Evolutionary conservation across 2,113 vertebrate species (phyloP), one percentile per base, ranked within the genome.

Genomic region (Athene cunicularia): DNA sequence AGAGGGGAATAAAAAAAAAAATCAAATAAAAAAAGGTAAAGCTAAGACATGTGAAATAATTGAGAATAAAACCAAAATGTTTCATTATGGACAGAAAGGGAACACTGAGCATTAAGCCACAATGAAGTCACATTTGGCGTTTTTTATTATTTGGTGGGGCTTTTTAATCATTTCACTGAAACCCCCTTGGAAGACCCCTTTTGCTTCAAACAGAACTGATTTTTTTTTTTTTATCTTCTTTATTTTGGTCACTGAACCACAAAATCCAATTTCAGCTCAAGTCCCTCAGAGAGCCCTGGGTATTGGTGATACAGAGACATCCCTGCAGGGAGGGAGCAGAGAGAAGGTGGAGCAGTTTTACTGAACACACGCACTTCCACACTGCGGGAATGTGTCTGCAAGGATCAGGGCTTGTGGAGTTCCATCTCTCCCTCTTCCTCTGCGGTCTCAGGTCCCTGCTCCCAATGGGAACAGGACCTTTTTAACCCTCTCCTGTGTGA

Each of bases 231-330:
- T 10, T 3, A 39, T 80, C 26, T 82, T 91, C 58, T 68, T 86
- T 20, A 66, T 94, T 88, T 93, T 15, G 33, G 71, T 47, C 79
- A 94, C 49, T 80, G 91, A 91, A 95, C 58, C 89, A 91, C 76
- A 83, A 95, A 95, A 94, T 94, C 23, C 89, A 88, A 12, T 93
- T 94, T 96, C 70, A 88, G 15, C 33, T 81, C 35, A 71, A 70
- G 60, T 81, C 32, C 64, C 80, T 39, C 7, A 4, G 45, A 70
- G 19, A 72, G 58, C 68, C 53, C 49, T 63, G 73, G 45, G 43
- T 68, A 41, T 10, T 56, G 41, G n/a, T 22, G 68, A 33, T 52
- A 33, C 3, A 11, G 80, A 83, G 67, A 32, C 8, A n/a, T 13
- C 43, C 33, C 58, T 59, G 11, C 15, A 43, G 8, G n/a, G 52